Base-by-base conservation (phyloP, 2,113 vertebrate genomes). In the Hymenochirus boettgeri region DNA sequence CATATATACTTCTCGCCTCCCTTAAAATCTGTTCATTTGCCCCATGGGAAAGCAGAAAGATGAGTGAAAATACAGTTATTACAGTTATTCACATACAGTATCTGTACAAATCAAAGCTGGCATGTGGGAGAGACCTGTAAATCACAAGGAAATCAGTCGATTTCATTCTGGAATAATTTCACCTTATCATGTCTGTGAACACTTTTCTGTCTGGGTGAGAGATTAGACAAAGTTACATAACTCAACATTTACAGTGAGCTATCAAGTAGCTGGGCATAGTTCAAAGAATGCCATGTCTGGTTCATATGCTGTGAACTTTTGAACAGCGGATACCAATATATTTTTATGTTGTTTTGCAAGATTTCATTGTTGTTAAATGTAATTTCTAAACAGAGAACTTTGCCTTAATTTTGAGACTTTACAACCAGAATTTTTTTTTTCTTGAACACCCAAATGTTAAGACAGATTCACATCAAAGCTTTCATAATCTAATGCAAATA, bases 251-350 rank as follows among this genome's bases (percentile, higher is more conserved):
- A 48, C 15, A 39, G 5, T 13, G 7, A 11, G 45, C 48, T 19
- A 57, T 26, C 24, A 31, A 54, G 50, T 9, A 57, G 15, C 21
- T 22, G 57, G 63, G 57, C 45, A 35, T 9, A 65, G 53, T 55
- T 56, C 63, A 57, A 17, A 12, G 27, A 35, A 35, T 8, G 39
- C 18, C 26, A 35, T 57, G 42, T 50, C 54, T 65, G 45, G 54
- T 26, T 57, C 45, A 37, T 35, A n/a, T 27, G 29, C 15, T 2
- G 4, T 48, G 25, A 65, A 57, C 63, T 27, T 57, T 57, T 35
- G 27, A 57, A 65, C 53, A 65, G 21, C 33, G 50, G 53, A 57
- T 51, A 65, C 27, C 26, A 37, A 64, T 35, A 25, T 2, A 47
- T 39, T 12, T 18, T 17, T 29, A 23, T 24, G 37, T 24, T 19